Evolutionary conservation across 2,797 vertebrate species (phyloP).

Genomic region (Falco berigora): DNA sequence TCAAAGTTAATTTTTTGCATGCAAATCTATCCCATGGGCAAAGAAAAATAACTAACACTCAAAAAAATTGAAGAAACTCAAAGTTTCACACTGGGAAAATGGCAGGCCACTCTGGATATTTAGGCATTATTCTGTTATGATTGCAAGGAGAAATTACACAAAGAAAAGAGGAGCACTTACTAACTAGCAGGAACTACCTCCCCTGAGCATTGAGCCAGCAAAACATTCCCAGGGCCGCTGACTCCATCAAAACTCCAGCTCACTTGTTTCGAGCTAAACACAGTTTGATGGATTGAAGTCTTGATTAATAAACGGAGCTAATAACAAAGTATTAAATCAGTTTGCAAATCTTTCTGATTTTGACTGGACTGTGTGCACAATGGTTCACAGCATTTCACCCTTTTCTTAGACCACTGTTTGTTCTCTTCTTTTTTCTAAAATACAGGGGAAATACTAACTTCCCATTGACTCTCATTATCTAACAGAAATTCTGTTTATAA

Average conservation of each 20-base stretch:
- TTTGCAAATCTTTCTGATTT: not conserved
- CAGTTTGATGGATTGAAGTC: not conserved
- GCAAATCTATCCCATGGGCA: not conserved
- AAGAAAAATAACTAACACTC: not conserved
- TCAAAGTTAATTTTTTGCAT: not conserved
- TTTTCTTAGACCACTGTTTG: not conserved
- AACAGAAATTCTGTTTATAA: not conserved
- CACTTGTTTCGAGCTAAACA: not conserved
- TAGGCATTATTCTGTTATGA: not conserved
- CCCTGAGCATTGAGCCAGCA: not conserved
- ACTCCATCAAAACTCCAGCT: not conserved
- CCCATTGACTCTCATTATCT: not conserved
- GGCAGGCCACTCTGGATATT: not conserved
- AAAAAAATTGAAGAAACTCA: not conserved
- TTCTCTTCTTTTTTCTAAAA: not conserved
- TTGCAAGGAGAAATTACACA: not conserved
- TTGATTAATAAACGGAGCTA: not conserved
- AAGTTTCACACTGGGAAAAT: not conserved
- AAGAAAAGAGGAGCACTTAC: not conserved
- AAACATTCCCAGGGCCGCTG: not conserved
- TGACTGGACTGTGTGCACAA: not conserved
- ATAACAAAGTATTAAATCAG: not conserved
- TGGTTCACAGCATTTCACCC: not conserved
- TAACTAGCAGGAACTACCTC: not conserved
- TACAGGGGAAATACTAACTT: not conserved